Evolutionary conservation across 2,888 invertebrate genomes (phyloP), one percentile per base, ranked within the genome.

Genomic region (Hemistola chrysoprasaria): DNA sequence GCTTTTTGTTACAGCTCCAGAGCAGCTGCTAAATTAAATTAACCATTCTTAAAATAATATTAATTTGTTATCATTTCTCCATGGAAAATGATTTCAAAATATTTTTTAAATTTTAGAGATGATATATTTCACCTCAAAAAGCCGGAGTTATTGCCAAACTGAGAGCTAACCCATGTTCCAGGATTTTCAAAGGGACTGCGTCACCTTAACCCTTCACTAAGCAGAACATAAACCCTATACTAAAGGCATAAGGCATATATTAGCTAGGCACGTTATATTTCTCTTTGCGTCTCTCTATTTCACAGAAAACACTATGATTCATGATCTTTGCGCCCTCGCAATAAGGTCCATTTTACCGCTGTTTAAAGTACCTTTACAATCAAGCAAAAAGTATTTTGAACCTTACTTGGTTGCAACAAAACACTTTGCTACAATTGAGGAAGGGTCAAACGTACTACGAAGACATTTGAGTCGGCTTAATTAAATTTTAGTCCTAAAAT

Each of bases 101-200:
- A n/a, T n/a, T n/a, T n/a, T n/a, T n/a, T n/a, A 4, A 56, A 63
- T 64, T 62, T 61, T 62, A 59, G 53, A 46, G 45, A 48, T 59
- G 58, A 62, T n/a, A n/a, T n/a, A n/a, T n/a, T 67, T 65, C 54
- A 50, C 50, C 43, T 38, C 26, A 29, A 33, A 55, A 49, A 53
- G 49, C 39, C 39, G 30, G 40, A 53, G 40, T 47, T 51, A 50
- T 53, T 51, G 45, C 60, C 47, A 54, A 43, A 31, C 52, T 65
- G 60, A 73, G 64, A 71, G 74, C 56, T 54, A 67, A 71, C 64
- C 41, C 72, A 49, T 75, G 74, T 75, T 70, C 53, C 42, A 59
- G 56, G 57, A 63, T 59, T 66, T 59, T 59, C 55, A 49, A 40
- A 40, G 56, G 45, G 50, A 48, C 44, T 46, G 47, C 34, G 34